Base-by-base conservation (phyloP, 2,797 vertebrate species). In the Okamejei kenojei region DNA sequence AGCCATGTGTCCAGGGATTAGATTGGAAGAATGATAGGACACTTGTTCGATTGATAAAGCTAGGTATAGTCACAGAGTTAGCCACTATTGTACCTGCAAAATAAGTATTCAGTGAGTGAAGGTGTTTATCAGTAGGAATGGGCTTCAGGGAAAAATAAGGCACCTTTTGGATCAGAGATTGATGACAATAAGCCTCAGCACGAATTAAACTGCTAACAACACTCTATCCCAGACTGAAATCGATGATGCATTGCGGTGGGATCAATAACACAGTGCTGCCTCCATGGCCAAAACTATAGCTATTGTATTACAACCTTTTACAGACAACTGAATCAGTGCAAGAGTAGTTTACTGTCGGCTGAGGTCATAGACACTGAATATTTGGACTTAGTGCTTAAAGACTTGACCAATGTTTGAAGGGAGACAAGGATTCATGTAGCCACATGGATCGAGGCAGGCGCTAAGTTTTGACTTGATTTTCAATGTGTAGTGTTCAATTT, bases 171-270 rank as follows among this genome's bases (percentile, higher is more conserved):
- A 17, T 88, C 82, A 32, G 61, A 88, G 2, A 65, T 65, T 88
- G n/a, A 88, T 65, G n/a, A 7, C 6, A 32, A 88, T 63, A 88
- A 61, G 58, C 77, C 77, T 78, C n/a, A 17, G n/a, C 77, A 78
- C 13, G 17, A 78, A 78, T 78, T 78, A 78, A 79, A 79, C 78
- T 79, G 77, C 77, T 79, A 79, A 79, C 77, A 38, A 38, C 58
- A 86, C 58, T 63, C 10, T 86, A 29, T 65, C 82, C 82, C n/a
- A 88, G 54, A 61, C 54, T 61, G 81, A 84, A 61, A 84, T 84
- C 26, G 11, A 84, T 84, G 54, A 1, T 29, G 15, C 81, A 84
- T 61, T 54, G 6, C 11, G 58, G 10, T 61, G 81, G 81, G 54
- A 84, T 84, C 81, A 84, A 82, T 82, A 54, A 54, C 26, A n/a